Evolutionary conservation across 2,797 vertebrate genomes (phyloP).

Genomic region (Todus mexicanus): DNA sequence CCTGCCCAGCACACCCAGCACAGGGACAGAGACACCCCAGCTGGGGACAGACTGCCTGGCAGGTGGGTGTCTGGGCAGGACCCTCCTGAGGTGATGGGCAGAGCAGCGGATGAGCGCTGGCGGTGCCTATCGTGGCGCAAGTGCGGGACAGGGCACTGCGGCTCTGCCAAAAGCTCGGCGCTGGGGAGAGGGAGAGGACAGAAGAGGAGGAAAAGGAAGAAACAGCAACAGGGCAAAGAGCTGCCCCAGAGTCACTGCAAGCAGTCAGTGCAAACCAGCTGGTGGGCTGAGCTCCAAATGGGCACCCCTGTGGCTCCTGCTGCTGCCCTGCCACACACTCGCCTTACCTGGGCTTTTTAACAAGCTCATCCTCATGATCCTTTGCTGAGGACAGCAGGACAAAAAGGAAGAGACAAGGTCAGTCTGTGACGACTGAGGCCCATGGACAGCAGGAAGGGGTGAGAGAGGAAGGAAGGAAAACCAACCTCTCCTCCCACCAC

Average conservation of each 20-base stretch:
- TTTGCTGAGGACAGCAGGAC: constrained; percentile 83
- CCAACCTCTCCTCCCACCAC: accelerated
- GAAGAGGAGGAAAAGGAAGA: neutral
- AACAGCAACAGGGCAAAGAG: neutral
- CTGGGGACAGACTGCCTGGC: neutral
- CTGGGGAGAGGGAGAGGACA: neutral
- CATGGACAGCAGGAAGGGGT: neutral
- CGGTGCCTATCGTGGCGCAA: neutral
- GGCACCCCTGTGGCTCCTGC: neutral
- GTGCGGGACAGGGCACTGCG: neutral
- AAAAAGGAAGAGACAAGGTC: constrained; percentile 22
- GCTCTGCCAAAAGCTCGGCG: neutral
- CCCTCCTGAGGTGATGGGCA: neutral
- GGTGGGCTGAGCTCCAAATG: neutral
- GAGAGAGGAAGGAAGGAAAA: neutral
- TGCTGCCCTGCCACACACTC: accelerated
- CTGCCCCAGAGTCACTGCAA: neutral
- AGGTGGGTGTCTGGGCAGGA: neutral
- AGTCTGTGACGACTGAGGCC: neutral
- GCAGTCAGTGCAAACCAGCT: neutral
- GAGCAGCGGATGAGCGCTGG: neutral
- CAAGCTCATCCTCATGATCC: constrained; percentile 91
- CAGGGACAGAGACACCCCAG: neutral
- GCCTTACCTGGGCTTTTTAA: constrained; percentile 91
- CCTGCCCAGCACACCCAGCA: neutral